Conservation (phyloP, 1,140 invertebrate genomes). For the Formica exsecta region DNA sequence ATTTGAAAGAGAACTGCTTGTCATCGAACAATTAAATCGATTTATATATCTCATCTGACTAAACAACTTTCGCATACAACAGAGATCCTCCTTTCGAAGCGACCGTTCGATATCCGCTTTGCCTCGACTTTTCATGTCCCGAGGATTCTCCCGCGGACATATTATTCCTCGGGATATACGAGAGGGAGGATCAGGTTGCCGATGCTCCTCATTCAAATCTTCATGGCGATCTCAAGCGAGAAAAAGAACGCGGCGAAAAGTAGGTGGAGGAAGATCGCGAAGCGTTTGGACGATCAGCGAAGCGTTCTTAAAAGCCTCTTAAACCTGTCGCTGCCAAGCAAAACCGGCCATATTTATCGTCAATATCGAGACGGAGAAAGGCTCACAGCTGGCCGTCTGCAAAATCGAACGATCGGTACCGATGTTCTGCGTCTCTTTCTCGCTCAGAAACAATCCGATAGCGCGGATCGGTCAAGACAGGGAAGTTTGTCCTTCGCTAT, state of each 20-base stretch:
- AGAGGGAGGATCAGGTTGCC: constrained; percentile 43
- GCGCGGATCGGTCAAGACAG: not conserved
- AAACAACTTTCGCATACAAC: not conserved
- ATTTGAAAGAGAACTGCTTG: not conserved
- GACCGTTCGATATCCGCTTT: constrained; percentile 8
- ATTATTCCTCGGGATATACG: constrained; percentile 40
- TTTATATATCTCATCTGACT: not conserved
- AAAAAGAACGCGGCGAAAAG: constrained; percentile 17
- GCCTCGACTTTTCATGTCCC: constrained; percentile 20
- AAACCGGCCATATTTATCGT: constrained; percentile 75
- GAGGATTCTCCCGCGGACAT: constrained; percentile 13
- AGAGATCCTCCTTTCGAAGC: not conserved
- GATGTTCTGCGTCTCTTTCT: constrained; percentile 29
- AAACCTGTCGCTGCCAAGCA: constrained; percentile 65
- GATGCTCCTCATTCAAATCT: constrained; percentile 62
- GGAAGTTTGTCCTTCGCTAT: constrained; percentile 44
- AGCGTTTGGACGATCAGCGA: constrained; percentile 23
- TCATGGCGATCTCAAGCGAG: not conserved
- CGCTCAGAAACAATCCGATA: constrained; percentile 55
- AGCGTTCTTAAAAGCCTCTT: constrained; percentile 70
- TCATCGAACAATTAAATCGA: constrained; percentile 37
- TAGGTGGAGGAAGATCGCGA: constrained; percentile 52
- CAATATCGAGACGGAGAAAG: constrained; percentile 56
- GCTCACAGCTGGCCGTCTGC: constrained; percentile 59
- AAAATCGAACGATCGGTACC: constrained; percentile 59